These are phyloP conservation scores for Cryptophagus acutangulus DNA, from an alignment of 2,888 invertebrate genomes.

Conservation along the genomic window DNA sequence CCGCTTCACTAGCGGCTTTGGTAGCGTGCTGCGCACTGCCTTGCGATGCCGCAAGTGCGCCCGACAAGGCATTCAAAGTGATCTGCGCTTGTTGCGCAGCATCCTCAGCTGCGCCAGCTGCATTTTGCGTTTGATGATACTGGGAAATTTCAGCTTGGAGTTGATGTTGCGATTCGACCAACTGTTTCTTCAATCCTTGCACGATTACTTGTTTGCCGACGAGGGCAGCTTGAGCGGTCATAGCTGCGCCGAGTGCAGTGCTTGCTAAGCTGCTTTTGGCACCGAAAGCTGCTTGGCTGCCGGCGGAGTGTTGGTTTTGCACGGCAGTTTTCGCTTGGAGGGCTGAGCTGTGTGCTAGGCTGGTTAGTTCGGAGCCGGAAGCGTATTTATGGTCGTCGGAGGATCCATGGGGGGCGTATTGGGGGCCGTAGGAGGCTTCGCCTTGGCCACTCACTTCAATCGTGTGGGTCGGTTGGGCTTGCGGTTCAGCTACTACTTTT, in stretches of 20 bases:
- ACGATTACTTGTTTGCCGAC: slow-evolving; percentile 53
- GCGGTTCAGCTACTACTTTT: slow-evolving; percentile 8
- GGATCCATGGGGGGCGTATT: slow-evolving; percentile 11
- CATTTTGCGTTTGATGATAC: slow-evolving; percentile 61
- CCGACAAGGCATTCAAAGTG: slow-evolving; percentile 59
- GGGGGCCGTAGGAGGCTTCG: background rate
- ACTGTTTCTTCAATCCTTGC: slow-evolving; percentile 60
- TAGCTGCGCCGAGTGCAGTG: slow-evolving; percentile 56
- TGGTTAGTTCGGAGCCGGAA: slow-evolving; percentile 60
- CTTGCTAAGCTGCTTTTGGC: slow-evolving; percentile 68
- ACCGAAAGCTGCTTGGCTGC: slow-evolving; percentile 66
- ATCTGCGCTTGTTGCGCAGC: slow-evolving; percentile 66
- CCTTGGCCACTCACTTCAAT: slow-evolving; percentile 5
- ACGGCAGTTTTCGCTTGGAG: slow-evolving; percentile 64
- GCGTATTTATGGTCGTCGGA: slow-evolving; percentile 47
- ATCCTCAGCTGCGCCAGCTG: slow-evolving; percentile 61
- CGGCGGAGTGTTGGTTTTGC: slow-evolving; percentile 62
- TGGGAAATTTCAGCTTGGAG: slow-evolving; percentile 64
- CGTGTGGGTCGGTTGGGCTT: slow-evolving; percentile 11
- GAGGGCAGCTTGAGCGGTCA: slow-evolving; percentile 56
- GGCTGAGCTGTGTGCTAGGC: slow-evolving; percentile 62
- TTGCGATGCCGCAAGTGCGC: slow-evolving; percentile 53
- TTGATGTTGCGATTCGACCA: slow-evolving; percentile 59
- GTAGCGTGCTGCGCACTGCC: slow-evolving; percentile 65
- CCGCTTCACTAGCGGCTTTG: slow-evolving; percentile 62